Conservation (phyloP, 37 sponge, comb jelly and placozoan species). For the Ephydatia muelleri region DNA sequence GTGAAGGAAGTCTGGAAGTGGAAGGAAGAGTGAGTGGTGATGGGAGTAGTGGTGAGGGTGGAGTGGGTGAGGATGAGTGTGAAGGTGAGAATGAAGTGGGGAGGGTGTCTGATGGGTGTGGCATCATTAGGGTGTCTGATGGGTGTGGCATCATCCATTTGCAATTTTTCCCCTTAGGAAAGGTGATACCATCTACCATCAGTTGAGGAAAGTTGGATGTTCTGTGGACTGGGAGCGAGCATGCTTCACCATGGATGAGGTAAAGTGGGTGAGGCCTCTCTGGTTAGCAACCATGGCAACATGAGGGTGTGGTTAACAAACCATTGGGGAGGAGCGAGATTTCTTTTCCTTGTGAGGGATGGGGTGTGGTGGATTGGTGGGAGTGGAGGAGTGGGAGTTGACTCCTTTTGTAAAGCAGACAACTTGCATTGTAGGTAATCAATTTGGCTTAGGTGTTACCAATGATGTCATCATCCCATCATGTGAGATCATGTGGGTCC, state of each 20-base stretch:
- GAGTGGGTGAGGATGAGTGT: background rate
- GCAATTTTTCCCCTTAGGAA: slow-evolving; percentile 51
- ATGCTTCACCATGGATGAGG: slow-evolving; percentile 97
- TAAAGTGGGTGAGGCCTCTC: slow-evolving; percentile 86
- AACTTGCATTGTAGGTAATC: no score
- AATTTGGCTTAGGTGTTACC: no score
- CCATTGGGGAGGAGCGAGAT: no score
- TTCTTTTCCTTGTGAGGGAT: no score
- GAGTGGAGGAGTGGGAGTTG: no score
- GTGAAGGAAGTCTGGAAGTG: slow-evolving; percentile 91
- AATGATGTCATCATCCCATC: no score
- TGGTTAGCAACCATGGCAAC: no score
- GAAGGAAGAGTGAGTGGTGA: slow-evolving; percentile 83
- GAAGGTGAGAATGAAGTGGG: background rate
- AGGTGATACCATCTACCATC: slow-evolving; percentile 87
- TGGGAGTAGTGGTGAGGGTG: background rate
- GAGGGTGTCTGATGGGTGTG: background rate
- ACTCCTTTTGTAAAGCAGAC: no score
- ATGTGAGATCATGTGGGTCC: no score
- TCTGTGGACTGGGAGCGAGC: slow-evolving; percentile 96
- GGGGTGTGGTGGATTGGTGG: no score
- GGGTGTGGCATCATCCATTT: background rate
- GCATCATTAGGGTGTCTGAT: background rate
- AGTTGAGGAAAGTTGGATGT: slow-evolving; percentile 80
- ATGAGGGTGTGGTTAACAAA: no score